Evolutionary conservation across 1,140 invertebrate species (phyloP).

Genomic region (Euwallacea fornicatus): DNA sequence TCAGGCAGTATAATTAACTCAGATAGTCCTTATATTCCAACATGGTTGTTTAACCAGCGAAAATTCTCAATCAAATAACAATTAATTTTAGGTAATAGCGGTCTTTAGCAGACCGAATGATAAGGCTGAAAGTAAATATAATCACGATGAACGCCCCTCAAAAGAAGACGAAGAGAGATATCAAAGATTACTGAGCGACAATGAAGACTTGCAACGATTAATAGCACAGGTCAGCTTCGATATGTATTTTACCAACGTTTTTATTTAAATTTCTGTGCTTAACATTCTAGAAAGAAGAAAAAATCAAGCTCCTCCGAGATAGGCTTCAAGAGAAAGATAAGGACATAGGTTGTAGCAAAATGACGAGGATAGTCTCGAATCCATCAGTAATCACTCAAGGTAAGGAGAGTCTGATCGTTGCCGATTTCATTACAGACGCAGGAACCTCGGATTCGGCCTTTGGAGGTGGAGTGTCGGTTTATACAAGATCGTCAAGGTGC

Average conservation of each 20-base stretch:
- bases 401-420: constrained; percentile 61
- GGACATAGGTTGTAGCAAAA: constrained; percentile 35
- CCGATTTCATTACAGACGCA: constrained; percentile 74
- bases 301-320: constrained; percentile 76
- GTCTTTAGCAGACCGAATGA: constrained; percentile 81
- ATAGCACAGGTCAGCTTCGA: constrained; percentile 76
- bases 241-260: not conserved
- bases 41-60: not conserved
- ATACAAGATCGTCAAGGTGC: constrained; percentile 75
- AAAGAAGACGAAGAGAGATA: constrained; percentile 95
- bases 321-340: constrained; percentile 75
- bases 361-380: constrained; percentile 12
- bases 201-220: constrained; percentile 93
- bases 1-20: too few species aligned
- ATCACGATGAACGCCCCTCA: constrained; percentile 84
- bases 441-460: constrained; percentile 75
- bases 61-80: not conserved
- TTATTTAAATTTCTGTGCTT: not conserved
- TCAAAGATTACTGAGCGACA: constrained; percentile 90
- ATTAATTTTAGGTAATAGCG: constrained; percentile 72
- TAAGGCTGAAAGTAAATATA: constrained; percentile 81
- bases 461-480: constrained; percentile 69
- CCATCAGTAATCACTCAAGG: constrained; percentile 57
- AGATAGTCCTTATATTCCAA: too few species aligned
- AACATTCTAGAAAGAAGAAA: constrained; percentile 79